A percentile compares a stretch with the other conserved stretches of the same genome.
These are phyloP conservation scores for Ariolimax columbianus DNA, from an alignment of 2,888 invertebrate genomes.

Conservation along the genomic window DNA sequence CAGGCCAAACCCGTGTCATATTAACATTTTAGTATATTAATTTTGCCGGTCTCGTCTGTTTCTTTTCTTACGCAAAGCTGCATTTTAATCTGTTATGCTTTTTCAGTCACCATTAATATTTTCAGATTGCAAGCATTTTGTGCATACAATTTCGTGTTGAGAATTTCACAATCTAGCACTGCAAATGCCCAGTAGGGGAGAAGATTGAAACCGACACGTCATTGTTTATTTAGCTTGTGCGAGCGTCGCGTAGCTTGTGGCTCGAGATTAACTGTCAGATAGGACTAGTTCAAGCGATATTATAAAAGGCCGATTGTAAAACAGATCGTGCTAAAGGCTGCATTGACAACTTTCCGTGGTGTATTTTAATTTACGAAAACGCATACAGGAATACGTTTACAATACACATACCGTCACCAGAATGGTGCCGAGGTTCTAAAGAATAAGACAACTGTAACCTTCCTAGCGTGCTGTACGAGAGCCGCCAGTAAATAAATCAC, in stretches of 20 bases:
- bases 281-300: not conserved
- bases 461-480: no score
- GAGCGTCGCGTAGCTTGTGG: not conserved
- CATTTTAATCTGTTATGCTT: not conserved
- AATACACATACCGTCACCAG: no score
- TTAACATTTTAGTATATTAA: no score
- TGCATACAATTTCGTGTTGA: not conserved
- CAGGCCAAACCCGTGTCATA: no score
- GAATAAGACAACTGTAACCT: no score
- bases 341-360: not conserved
- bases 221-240: not conserved
- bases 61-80: no score
- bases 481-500: no score
- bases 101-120: not conserved
- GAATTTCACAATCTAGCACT: not conserved
- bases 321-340: not conserved
- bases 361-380: not conserved
- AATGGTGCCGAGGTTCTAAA: no score
- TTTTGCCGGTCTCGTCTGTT: no score
- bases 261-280: constrained; percentile 10
- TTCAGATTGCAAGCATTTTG: not conserved
- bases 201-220: not conserved
- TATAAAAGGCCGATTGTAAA: not conserved
- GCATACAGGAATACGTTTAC: no score
- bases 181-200: not conserved